Evolutionary conservation across 2,888 invertebrate genomes (phyloP).

Genomic region (Perizoma affinitatum): DNA sequence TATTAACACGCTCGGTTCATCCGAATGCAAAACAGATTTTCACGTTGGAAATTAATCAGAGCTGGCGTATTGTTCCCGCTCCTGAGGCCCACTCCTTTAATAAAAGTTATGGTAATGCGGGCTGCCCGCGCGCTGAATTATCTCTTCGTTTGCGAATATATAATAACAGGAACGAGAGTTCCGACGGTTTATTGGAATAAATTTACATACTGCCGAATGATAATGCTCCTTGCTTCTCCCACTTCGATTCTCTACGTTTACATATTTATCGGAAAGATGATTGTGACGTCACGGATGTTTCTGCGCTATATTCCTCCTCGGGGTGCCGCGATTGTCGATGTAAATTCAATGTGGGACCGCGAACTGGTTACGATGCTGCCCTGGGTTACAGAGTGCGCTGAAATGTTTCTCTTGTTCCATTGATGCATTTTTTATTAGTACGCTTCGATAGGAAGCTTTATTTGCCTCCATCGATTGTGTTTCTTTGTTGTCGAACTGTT

Average conservation of each 20-base stretch:
- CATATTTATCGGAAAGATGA: constrained; percentile 77
- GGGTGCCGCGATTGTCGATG: constrained; percentile 40
- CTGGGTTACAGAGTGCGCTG: constrained; percentile 26
- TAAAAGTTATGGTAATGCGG: constrained; percentile 82
- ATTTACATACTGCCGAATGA: constrained; percentile 79
- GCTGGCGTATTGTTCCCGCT: constrained; percentile 74
- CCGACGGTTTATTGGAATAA: constrained; percentile 82
- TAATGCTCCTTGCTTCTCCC: constrained; percentile 64
- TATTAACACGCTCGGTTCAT: constrained; percentile 59
- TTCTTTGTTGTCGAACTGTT: constrained; percentile 29
- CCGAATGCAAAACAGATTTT: constrained; percentile 77
- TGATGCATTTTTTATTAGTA: constrained; percentile 47
- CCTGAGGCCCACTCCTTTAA: constrained; percentile 75
- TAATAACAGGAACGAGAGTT: constrained; percentile 75
- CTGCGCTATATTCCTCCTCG: constrained; percentile 18
- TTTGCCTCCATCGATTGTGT: constrained; percentile 28
- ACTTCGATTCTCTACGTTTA: constrained; percentile 77
- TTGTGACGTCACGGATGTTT: constrained; percentile 51
- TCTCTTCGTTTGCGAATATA: constrained; percentile 83
- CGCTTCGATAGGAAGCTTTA: constrained; percentile 33
- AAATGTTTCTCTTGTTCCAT: constrained; percentile 43
- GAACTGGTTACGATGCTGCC: constrained; percentile 15
- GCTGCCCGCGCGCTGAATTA: constrained; percentile 77
- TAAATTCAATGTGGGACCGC: constrained; percentile 41
- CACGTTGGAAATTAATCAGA: constrained; percentile 79